phyloP scores from a whole-genome alignment of 2,888 invertebrate species.

The Melanostoma mellinum region DNA sequence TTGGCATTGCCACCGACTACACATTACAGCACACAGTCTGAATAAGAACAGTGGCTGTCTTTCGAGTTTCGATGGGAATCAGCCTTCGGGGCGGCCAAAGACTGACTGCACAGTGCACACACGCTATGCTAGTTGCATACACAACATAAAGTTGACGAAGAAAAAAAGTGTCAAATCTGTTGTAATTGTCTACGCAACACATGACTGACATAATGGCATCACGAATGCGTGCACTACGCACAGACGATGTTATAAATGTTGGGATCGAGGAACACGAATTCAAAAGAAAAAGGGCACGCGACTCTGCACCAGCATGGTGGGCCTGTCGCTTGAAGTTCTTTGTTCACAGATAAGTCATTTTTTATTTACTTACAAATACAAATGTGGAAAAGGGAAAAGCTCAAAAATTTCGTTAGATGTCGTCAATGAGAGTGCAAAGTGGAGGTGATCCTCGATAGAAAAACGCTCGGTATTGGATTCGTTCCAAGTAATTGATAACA shows the following conservation, averaged over 20 bases:
- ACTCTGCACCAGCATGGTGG: constrained; percentile 45
- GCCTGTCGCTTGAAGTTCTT: constrained; percentile 33
- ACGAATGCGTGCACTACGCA: constrained; percentile 22
- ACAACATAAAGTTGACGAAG: neutral
- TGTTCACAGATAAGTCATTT: neutral
- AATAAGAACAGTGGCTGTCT: constrained; percentile 13
- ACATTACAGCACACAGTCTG: constrained; percentile 17
- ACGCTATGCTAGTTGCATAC: constrained; percentile 24
- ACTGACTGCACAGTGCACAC: constrained; percentile 28
- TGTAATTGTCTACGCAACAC: constrained; percentile 48
- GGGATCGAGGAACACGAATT: constrained; percentile 6
- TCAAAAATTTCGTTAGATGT: constrained; percentile 3
- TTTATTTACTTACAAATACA: neutral
- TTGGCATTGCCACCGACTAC: neutral
- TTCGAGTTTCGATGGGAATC: constrained; percentile 12
- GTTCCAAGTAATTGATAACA: constrained; percentile 30
- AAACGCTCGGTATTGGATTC: neutral
- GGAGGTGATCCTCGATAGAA: neutral
- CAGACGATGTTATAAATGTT: neutral
- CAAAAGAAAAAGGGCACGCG: constrained; percentile 59
- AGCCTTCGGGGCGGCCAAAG: constrained; percentile 45
- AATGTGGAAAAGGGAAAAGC: neutral
- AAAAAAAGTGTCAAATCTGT: constrained; percentile 61
- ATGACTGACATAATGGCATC: constrained; percentile 57
- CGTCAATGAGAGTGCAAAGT: constrained; percentile 16